Conservation (phyloP, 2,888 invertebrate genomes). For the Trachelus stipa region DNA sequence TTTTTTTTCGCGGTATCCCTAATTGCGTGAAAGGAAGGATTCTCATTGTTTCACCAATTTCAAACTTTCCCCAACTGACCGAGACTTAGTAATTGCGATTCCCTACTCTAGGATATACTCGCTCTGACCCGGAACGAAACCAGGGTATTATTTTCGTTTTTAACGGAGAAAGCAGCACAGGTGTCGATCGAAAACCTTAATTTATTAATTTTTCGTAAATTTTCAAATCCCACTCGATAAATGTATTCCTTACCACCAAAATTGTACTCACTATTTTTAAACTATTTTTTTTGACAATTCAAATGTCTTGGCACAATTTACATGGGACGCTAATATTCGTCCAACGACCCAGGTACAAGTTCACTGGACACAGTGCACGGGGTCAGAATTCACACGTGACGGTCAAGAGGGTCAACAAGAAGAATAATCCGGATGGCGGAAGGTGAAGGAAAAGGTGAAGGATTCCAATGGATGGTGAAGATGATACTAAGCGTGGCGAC, state of each 20-base stretch:
- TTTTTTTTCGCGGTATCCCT: not conserved
- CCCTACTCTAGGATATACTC: not conserved
- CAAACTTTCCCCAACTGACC: not conserved
- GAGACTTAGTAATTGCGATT: not conserved
- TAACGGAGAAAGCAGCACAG: not conserved
- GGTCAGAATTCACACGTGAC: not conserved
- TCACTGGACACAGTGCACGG: not conserved
- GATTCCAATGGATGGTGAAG: slow-evolving; percentile 47
- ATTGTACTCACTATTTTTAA: not conserved
- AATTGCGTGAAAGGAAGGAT: not conserved
- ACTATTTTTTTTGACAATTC: not conserved
- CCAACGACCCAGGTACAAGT: not conserved
- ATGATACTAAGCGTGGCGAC: slow-evolving; percentile 57
- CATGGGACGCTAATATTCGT: not conserved
- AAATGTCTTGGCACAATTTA: not conserved
- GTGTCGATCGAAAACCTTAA: too few relatives aligned
- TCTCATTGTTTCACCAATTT: not conserved
- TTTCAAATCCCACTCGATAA: not conserved
- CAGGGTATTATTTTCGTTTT: not conserved
- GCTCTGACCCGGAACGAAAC: not conserved
- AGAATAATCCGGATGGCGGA: not conserved
- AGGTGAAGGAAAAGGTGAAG: slow-evolving; percentile 1
- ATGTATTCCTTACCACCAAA: not conserved
- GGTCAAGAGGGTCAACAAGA: not conserved
- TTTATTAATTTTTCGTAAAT: not conserved